Evolutionary conservation across 2,888 invertebrate genomes (phyloP).

Genomic region (Rhogogaster chlorosoma): DNA sequence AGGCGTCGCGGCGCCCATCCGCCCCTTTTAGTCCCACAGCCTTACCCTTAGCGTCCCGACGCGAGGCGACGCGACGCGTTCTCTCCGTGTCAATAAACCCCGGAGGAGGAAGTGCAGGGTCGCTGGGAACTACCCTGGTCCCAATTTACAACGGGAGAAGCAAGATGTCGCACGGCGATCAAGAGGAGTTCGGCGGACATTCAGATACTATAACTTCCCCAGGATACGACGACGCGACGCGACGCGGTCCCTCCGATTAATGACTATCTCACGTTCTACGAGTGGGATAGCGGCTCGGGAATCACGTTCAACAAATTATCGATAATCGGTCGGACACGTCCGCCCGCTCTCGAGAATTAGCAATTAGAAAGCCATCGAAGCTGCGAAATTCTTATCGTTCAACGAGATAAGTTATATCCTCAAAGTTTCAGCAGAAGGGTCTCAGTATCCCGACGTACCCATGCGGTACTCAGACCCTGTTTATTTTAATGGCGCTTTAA

Average conservation of each 20-base stretch:
- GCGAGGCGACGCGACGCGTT: slow-evolving; percentile 4
- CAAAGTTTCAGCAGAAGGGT: not conserved
- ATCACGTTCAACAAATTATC: slow-evolving; percentile 16
- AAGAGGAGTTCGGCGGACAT: not conserved
- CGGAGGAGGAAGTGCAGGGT: slow-evolving; percentile 4
- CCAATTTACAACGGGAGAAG: not conserved
- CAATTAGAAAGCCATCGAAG: not conserved
- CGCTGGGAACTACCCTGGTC: not conserved
- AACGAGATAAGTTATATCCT: not conserved
- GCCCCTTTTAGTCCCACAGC: not conserved
- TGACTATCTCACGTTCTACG: slow-evolving; percentile 17
- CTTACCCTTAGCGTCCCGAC: not conserved
- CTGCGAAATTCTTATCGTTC: not conserved
- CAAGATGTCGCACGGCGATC: slow-evolving; percentile 22
- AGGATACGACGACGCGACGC: not conserved
- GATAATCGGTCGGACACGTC: not conserved
- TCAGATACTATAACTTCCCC: not conserved
- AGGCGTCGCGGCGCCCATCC: not conserved
- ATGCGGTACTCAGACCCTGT: not conserved
- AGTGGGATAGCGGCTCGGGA: not conserved
- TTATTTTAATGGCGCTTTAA: not conserved
- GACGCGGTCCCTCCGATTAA: slow-evolving; percentile 25
- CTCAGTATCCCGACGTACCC: not conserved
- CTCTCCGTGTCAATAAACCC: slow-evolving; percentile 35
- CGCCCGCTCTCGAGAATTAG: not conserved